Evolutionary conservation across 2,888 invertebrate species (phyloP).

Genomic region (Vesta saturnalis): DNA sequence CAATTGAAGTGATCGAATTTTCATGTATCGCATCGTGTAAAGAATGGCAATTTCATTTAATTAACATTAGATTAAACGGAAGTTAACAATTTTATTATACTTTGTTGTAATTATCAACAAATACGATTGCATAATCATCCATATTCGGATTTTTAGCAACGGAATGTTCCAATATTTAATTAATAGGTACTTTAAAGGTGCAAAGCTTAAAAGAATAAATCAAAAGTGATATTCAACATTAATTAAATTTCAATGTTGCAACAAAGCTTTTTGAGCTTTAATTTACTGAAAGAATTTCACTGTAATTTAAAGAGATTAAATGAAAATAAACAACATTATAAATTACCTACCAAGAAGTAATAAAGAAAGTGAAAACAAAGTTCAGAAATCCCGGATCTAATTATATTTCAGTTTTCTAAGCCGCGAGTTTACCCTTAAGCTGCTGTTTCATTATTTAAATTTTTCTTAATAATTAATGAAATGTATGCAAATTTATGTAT

Average conservation of each 20-base stretch:
- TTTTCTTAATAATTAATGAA: slow-evolving; percentile 26
- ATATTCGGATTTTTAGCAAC: slow-evolving; percentile 3
- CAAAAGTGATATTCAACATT: too few relatives aligned
- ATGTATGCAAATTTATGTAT: slow-evolving; percentile 21
- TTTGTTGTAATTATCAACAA: neutral
- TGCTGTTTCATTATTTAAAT: slow-evolving; percentile 23
- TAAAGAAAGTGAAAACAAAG: slow-evolving; percentile 15
- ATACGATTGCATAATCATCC: neutral
- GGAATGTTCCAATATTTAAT: neutral
- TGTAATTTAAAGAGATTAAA: slow-evolving; percentile 11
- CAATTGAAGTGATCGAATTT: slow-evolving; percentile 44
- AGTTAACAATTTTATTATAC: slow-evolving; percentile 33
- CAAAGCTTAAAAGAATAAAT: too few relatives aligned
- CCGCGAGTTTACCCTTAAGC: neutral
- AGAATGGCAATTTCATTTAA: slow-evolving; percentile 33
- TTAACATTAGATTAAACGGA: slow-evolving; percentile 34
- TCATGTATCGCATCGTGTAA: slow-evolving; percentile 34
- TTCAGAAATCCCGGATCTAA: slow-evolving; percentile 20
- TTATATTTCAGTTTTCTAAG: slow-evolving; percentile 11
- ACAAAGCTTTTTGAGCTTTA: neutral
- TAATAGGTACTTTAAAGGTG: too few relatives aligned
- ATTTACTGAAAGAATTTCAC: neutral
- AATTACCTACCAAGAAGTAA: slow-evolving; percentile 3
- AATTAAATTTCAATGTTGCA: too few relatives aligned
- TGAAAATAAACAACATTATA: slow-evolving; percentile 26